Evolutionary conservation across 2,888 invertebrate genomes (phyloP).

Genomic region (Muscina levida): DNA sequence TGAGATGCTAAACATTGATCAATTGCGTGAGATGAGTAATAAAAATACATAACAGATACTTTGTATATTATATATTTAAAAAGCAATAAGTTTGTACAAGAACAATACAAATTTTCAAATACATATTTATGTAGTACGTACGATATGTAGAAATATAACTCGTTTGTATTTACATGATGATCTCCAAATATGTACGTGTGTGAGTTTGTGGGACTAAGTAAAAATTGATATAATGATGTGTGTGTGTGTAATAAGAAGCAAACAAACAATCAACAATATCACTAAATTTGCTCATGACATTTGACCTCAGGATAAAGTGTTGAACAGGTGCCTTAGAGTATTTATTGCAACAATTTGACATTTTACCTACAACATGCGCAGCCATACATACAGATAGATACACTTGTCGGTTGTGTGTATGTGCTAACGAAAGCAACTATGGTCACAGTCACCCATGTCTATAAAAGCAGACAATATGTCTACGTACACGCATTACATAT

Average conservation of each 20-base stretch:
- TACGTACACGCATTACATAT: too few relatives aligned
- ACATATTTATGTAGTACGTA: neutral
- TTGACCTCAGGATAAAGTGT: conserved; percentile 10
- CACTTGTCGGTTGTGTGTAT: too few relatives aligned
- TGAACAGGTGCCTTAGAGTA: neutral
- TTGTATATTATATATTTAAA: conserved; percentile 22
- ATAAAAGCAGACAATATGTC: too few relatives aligned
- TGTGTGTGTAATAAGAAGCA: neutral
- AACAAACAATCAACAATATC: conserved; percentile 10
- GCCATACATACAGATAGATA: too few relatives aligned
- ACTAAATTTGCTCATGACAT: neutral
- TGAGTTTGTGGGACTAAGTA: neutral
- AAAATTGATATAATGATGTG: neutral
- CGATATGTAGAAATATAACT: conserved; percentile 48
- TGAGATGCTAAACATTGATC: conserved; percentile 58
- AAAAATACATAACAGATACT: conserved; percentile 17
- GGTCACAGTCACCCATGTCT: too few relatives aligned
- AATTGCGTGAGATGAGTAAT: conserved; percentile 37
- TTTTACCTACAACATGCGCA: too few relatives aligned
- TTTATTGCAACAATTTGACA: too few relatives aligned
- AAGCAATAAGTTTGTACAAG: conserved; percentile 33
- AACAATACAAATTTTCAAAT: neutral
- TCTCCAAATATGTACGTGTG: neutral
- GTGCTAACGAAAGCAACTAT: too few relatives aligned
- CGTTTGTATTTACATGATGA: conserved; percentile 46